Conservation (phyloP, 2,113 vertebrate species). For the Sphaerodactylus townsendi region DNA sequence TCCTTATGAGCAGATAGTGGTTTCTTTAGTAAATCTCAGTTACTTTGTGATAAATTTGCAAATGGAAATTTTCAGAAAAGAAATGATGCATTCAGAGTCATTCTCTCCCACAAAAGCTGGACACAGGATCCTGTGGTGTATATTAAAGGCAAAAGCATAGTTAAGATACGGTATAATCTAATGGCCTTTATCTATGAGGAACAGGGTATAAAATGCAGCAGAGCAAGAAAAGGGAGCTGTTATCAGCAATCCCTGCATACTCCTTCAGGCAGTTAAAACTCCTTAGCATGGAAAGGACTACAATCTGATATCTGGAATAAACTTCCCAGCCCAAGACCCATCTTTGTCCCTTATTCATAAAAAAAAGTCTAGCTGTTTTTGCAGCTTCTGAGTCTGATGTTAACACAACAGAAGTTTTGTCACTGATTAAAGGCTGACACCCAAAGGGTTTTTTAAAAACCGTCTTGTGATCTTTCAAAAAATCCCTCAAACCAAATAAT, state of each 20-base stretch:
- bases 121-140: neutral
- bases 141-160: neutral
- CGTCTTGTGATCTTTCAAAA: neutral
- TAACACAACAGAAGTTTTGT: neutral
- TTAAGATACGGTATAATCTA: neutral
- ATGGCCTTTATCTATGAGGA: constrained; percentile 3
- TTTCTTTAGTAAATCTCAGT: neutral
- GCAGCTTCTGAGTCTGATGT: neutral
- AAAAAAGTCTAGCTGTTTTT: neutral
- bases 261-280: neutral
- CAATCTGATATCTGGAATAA: neutral
- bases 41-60: neutral
- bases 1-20: neutral
- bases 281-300: neutral
- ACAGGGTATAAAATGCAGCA: neutral
- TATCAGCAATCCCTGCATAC: neutral
- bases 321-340: neutral
- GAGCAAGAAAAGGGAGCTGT: constrained; percentile 5
- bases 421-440: neutral
- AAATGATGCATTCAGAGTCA: neutral
- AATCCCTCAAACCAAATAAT: too few relatives aligned
- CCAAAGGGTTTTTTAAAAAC: neutral
- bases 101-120: neutral
- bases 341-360: neutral
- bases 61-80: neutral